Conservation (phyloP, 2,888 invertebrate genomes). For the Phyto melanocephala region DNA sequence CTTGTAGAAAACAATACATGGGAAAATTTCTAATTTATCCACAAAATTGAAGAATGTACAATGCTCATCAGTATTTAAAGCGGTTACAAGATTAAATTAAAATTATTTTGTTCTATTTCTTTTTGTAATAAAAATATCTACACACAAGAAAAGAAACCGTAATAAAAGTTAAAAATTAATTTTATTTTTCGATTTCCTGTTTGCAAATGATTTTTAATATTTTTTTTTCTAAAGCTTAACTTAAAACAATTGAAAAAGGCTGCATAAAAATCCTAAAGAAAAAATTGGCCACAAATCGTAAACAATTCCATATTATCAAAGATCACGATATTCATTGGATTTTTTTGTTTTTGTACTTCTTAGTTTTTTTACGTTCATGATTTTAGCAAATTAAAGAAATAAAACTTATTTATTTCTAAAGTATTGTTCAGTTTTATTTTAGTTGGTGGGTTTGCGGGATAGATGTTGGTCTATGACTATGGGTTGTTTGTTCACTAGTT, state of each 20-base stretch:
- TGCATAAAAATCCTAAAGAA: neutral
- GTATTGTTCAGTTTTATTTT: neutral
- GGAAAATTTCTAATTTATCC: no score
- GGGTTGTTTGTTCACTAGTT: conserved; percentile 19
- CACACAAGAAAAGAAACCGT: neutral
- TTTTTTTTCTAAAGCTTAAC: neutral
- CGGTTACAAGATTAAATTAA: conserved; percentile 32
- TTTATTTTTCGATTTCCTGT: conserved; percentile 47
- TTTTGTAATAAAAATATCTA: neutral
- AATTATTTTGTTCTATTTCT: neutral
- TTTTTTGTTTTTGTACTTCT: conserved; percentile 1
- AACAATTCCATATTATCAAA: conserved; percentile 61
- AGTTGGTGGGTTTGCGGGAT: conserved; percentile 25
- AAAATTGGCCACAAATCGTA: conserved; percentile 54
- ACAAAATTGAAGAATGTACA: no score
- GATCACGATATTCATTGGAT: conserved; percentile 65
- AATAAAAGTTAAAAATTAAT: conserved; percentile 26
- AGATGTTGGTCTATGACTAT: neutral
- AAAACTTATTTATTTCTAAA: conserved; percentile 59
- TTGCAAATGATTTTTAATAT: neutral
- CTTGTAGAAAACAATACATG: no score
- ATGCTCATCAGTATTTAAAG: no score
- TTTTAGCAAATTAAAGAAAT: conserved; percentile 64
- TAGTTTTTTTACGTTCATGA: conserved; percentile 47
- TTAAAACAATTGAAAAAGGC: neutral